These are phyloP conservation scores for Pelodiscus sinensis DNA, from an alignment of 2,113 vertebrate genomes.

Conservation along the genomic window DNA sequence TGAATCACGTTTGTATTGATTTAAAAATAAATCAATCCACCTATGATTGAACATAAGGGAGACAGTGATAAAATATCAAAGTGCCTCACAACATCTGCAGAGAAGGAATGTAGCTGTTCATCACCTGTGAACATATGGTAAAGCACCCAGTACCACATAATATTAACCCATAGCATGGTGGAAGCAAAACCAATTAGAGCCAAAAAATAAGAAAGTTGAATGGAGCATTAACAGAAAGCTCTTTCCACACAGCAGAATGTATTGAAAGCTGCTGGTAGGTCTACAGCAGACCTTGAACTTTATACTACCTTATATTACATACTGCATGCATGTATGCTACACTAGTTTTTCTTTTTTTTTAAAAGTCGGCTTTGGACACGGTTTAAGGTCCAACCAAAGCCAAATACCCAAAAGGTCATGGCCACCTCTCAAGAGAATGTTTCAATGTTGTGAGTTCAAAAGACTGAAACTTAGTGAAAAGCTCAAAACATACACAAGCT, in stretches of 20 bases:
- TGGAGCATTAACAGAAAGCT: background rate
- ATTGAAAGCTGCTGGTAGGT: background rate
- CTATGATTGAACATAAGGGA: background rate
- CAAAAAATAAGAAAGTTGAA: background rate
- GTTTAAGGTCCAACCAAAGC: conserved; percentile 7
- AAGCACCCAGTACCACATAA: background rate
- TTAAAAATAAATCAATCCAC: background rate
- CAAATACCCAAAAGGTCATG: conserved; percentile 12
- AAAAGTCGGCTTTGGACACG: conserved; percentile 8
- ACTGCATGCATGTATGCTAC: background rate
- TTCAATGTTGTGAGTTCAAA: background rate
- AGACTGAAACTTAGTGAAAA: conserved; percentile 4
- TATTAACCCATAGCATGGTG: background rate
- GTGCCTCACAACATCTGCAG: background rate
- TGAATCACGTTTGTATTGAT: background rate
- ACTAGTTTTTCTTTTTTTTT: conserved; percentile 43
- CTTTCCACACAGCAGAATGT: background rate
- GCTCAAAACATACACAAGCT: background rate
- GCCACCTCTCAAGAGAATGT: background rate
- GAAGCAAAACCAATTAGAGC: background rate
- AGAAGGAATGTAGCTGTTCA: background rate
- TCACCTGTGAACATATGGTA: background rate
- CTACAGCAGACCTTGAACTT: background rate
- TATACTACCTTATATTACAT: conserved; percentile 29
- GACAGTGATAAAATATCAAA: background rate